Base-by-base conservation (phyloP, 2,797 vertebrate species). In the Neostethus bicornis region DNA sequence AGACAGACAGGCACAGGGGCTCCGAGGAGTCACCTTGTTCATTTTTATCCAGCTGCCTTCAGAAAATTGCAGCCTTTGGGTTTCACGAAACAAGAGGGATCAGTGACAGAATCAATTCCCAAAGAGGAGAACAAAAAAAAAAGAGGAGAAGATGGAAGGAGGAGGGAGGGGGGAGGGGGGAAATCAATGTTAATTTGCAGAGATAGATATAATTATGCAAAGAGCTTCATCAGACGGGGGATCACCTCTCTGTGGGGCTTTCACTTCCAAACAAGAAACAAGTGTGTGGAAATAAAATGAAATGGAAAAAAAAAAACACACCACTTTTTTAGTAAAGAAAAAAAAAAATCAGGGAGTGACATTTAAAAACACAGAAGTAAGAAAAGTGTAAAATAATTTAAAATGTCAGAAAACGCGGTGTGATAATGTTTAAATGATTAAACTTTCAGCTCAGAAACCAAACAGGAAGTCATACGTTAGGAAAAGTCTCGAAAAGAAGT, bases 11-110 rank as follows among this genome's bases (percentile, higher is more conserved):
- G 42, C 71, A 8, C 60, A 31, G 32, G 14, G 46, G 50, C 60
- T 74, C 77, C 69, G 54, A 70, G 64, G 73, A 81, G 81, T 86
- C 80, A 85, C 84, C 83, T 81, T 84, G 78, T 84, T 85, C 64
- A 62, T 70, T 75, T 76, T 75, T 70, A n/a, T 76, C 64, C 48
- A 51, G 51, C 51, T 60, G 58, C 50, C 47, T 17, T 56, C 59
- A 61, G 53, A 75, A 80, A 79, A 76, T 70, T 72, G 73, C 70
- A 43, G 56, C 77, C 59, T 79, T 85, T 55, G 29, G 57, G 62
- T 77, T 85, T 79, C 73, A 73, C 73, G 29, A 76, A 81, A 80
- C 61, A 43, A 67, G 38, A 1, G 57, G n/a, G 77, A 75, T 80
- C 77, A 66, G 79, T 72, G 74, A 77, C 74, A 53, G 54, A 79